A percentile compares a stretch with the other conserved stretches of the same genome.
Evolutionary conservation across 2,113 vertebrate genomes (phyloP).

Genomic region (Paralichthys olivaceus): DNA sequence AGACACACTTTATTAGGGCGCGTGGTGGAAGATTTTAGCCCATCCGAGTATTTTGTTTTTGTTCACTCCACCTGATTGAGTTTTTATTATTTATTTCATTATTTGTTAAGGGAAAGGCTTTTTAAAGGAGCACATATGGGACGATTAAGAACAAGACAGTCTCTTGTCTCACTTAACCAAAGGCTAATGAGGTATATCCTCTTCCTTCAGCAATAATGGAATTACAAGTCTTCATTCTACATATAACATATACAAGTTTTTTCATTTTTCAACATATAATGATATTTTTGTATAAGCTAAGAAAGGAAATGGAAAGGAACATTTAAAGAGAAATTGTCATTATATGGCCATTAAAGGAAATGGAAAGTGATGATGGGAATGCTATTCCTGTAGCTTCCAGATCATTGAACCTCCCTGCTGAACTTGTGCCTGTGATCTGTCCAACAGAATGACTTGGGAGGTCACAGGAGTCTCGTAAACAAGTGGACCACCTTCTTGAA

Average conservation of each 20-base stretch:
- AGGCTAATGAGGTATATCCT: no score
- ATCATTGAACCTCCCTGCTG: background rate
- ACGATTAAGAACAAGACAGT: no score
- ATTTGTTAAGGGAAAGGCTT: background rate
- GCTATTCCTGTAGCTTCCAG: background rate
- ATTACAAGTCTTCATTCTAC: no score
- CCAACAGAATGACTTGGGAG: constrained; percentile 95
- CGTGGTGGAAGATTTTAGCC: constrained; percentile 1
- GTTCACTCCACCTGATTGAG: background rate
- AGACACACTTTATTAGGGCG: constrained; percentile 13
- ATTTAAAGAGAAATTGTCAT: background rate
- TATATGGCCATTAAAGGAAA: background rate
- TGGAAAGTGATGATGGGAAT: background rate
- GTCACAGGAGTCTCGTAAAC: constrained; percentile 97
- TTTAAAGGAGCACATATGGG: background rate
- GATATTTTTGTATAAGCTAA: no score
- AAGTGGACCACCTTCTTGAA: constrained; percentile 99
- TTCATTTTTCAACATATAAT: no score
- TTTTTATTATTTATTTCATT: background rate
- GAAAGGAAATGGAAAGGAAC: no score
- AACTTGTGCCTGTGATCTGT: constrained; percentile 30
- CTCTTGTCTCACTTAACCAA: no score
- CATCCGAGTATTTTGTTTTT: constrained; percentile 10
- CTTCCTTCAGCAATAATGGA: no score
- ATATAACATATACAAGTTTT: no score